These are phyloP conservation scores for Merops nubicus DNA, from an alignment of 2,113 vertebrate species.

Conservation along the genomic window DNA sequence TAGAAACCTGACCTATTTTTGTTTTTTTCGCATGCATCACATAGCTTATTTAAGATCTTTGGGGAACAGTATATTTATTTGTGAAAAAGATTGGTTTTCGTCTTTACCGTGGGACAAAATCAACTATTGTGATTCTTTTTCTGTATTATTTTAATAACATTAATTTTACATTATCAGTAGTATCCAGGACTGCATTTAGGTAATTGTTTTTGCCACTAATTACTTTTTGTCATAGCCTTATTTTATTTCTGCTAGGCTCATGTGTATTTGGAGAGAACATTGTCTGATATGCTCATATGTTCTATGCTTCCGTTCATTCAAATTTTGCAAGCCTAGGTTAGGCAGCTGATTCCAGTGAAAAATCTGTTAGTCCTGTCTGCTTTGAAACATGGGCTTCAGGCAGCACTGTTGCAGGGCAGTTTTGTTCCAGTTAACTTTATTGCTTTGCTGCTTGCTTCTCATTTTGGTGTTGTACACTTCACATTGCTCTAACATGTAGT, in stretches of 20 bases:
- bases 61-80: not conserved
- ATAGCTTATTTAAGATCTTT: not conserved
- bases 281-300: no score
- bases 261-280: not conserved
- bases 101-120: not conserved
- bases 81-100: not conserved
- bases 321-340: not conserved
- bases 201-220: not conserved
- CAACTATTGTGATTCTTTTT: not conserved
- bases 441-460: not conserved
- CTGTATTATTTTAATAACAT: not conserved
- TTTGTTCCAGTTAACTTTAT: not conserved
- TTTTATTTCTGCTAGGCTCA: not conserved
- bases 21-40: not conserved
- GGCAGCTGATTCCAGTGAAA: not conserved
- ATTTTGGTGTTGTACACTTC: not conserved
- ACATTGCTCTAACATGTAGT: not conserved
- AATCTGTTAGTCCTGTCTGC: not conserved
- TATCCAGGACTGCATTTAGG: not conserved
- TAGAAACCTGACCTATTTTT: not conserved
- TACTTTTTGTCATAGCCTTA: not conserved
- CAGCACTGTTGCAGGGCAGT: not conserved
- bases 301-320: not conserved
- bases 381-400: not conserved
- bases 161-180: not conserved